Evolutionary conservation across 1,140 invertebrate genomes (phyloP).

Genomic region (Aphelenchoides besseyi): DNA sequence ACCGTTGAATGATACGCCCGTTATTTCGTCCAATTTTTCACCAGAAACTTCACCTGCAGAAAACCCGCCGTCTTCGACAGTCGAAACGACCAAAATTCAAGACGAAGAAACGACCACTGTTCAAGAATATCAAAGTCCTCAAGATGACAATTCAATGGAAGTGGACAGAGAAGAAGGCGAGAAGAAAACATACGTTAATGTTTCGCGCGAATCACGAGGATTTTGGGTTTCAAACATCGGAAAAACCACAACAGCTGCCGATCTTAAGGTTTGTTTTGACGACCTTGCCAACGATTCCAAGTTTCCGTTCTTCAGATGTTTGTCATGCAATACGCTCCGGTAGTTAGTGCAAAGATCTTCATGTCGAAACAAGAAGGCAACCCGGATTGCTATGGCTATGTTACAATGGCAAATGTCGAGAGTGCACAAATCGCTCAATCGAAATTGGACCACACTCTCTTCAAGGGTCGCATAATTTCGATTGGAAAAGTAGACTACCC

Average conservation of each 20-base stretch:
- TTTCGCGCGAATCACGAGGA: no score
- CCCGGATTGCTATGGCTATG: constrained; percentile 39
- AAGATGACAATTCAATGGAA: background rate
- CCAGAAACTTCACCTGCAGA: no score
- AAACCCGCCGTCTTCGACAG: no score
- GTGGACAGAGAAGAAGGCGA: background rate
- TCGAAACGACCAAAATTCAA: background rate
- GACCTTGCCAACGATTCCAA: no score
- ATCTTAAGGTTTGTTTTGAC: constrained; percentile 36
- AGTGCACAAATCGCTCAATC: constrained; percentile 35
- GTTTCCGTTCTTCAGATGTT: constrained; percentile 33
- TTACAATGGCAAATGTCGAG: constrained; percentile 36
- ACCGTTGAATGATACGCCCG: constrained; percentile 7
- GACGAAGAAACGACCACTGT: no score
- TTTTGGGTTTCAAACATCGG: constrained; percentile 42
- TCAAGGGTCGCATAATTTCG: constrained; percentile 46
- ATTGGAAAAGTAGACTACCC: constrained; percentile 3
- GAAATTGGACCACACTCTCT: constrained; percentile 47
- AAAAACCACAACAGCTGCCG: constrained; percentile 45
- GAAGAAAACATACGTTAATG: background rate
- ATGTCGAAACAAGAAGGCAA: constrained; percentile 42
- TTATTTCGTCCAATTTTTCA: constrained; percentile 6
- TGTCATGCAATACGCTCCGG: constrained; percentile 35
- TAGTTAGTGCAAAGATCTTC: constrained; percentile 46
- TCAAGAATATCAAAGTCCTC: no score